Percentiles rank a stretch among this genome's conserved stretches.
Evolutionary conservation across 2,797 vertebrate species (phyloP).

Genomic region (Potorous gilbertii): DNA sequence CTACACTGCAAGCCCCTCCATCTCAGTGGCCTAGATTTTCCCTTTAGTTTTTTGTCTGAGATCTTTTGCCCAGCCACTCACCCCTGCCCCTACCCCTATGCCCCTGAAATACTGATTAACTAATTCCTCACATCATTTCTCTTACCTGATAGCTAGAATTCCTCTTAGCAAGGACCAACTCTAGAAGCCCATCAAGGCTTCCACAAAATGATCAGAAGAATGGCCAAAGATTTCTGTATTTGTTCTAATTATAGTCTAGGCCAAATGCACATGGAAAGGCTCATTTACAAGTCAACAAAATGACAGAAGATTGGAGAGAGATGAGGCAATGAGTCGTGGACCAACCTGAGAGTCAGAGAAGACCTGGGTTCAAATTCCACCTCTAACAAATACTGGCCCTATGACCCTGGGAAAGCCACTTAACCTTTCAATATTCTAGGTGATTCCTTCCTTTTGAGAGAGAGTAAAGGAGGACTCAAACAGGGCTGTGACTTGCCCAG

Average conservation of each 20-base stretch:
- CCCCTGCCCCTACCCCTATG: neutral
- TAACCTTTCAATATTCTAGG: neutral
- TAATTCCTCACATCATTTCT: neutral
- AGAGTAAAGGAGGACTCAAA: neutral
- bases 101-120: conserved; percentile 18
- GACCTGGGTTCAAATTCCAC: neutral
- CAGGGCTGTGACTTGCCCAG: neutral
- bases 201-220: conserved; percentile 11
- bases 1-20: conserved; percentile 7
- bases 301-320: neutral
- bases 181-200: neutral
- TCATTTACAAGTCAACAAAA: neutral
- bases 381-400: neutral
- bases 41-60: neutral
- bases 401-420: neutral
- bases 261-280: neutral
- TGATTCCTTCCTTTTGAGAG: neutral
- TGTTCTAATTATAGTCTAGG: conserved; percentile 8
- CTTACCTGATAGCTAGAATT: conserved; percentile 39
- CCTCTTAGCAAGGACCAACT: neutral
- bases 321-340: neutral
- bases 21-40: conserved; percentile 20
- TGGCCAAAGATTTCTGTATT: neutral
- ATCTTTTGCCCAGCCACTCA: neutral
- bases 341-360: neutral